These are phyloP conservation scores for Equus przewalskii DNA, from an alignment of 2,113 vertebrate genomes.

Conservation along the genomic window DNA sequence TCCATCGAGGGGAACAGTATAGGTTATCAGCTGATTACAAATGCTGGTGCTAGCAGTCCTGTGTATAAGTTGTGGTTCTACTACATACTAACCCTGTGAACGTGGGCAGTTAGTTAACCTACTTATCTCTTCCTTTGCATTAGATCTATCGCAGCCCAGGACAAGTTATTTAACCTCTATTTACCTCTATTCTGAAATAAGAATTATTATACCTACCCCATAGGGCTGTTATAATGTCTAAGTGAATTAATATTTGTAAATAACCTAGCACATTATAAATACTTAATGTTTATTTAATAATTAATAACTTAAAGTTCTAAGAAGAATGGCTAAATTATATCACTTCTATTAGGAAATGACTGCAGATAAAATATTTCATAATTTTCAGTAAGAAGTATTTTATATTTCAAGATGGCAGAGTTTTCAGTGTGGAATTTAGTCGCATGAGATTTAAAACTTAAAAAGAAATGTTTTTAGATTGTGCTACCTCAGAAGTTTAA, in stretches of 20 bases:
- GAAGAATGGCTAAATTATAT: neutral
- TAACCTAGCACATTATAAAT: neutral
- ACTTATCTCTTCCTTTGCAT: neutral
- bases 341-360: neutral
- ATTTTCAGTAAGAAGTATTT: slow-evolving; percentile 14
- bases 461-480: neutral
- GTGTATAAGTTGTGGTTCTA: neutral
- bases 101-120: neutral
- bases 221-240: neutral
- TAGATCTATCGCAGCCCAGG: neutral
- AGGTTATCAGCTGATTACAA: neutral
- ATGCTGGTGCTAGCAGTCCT: neutral
- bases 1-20: neutral
- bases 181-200: neutral
- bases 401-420: neutral
- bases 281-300: neutral
- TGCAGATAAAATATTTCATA: neutral
- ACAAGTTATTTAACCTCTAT: neutral
- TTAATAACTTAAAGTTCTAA: neutral
- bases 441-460: neutral
- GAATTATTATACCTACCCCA: neutral
- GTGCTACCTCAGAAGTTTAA: neutral
- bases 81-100: neutral
- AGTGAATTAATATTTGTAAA: slow-evolving; percentile 36
- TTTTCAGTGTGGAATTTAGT: neutral